phyloP scores from a whole-genome alignment of 2,797 vertebrate genomes.

The Amblyraja radiata region DNA sequence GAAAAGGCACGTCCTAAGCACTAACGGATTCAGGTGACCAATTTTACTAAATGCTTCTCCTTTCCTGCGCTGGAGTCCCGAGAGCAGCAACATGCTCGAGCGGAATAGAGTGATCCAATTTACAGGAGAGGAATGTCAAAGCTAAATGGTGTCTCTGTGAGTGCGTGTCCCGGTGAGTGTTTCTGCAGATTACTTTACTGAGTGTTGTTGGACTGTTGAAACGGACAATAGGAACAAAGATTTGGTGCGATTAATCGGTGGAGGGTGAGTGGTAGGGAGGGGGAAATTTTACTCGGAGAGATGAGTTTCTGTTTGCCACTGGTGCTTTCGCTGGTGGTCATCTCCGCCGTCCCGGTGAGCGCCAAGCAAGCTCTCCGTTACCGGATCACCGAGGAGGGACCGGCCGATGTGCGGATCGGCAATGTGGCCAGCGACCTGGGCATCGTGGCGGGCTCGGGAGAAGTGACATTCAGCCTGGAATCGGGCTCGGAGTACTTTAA shows the following conservation, averaged over 20 bases:
- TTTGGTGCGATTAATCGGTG: constrained; percentile 44
- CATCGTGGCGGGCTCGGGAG: constrained; percentile 82
- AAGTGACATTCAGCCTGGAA: constrained; percentile 95
- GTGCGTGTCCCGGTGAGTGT: constrained; percentile 53
- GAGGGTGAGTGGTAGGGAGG: constrained; percentile 45
- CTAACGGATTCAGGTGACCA: constrained; percentile 31
- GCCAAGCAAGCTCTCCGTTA: constrained; percentile 92
- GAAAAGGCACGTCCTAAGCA: constrained; percentile 14
- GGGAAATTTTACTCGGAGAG: constrained; percentile 49
- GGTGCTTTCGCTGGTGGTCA: constrained; percentile 69
- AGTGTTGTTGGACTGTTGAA: constrained; percentile 45
- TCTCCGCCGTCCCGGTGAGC: constrained; percentile 76
- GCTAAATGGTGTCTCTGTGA: constrained; percentile 42
- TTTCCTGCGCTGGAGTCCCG: not conserved
- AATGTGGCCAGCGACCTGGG: constrained; percentile 89
- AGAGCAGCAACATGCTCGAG: not conserved
- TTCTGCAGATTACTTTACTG: constrained; percentile 45
- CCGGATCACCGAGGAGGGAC: constrained; percentile 88
- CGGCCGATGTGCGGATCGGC: constrained; percentile 85
- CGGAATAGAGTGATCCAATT: not conserved
- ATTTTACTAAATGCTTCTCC: constrained; percentile 54
- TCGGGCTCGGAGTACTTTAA: constrained; percentile 95
- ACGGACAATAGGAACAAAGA: constrained; percentile 43
- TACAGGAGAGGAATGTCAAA: not conserved
- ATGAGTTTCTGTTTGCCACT: constrained; percentile 68